Evolutionary conservation across 2,888 invertebrate species (phyloP).

Genomic region (Pharmacophagus antenor): DNA sequence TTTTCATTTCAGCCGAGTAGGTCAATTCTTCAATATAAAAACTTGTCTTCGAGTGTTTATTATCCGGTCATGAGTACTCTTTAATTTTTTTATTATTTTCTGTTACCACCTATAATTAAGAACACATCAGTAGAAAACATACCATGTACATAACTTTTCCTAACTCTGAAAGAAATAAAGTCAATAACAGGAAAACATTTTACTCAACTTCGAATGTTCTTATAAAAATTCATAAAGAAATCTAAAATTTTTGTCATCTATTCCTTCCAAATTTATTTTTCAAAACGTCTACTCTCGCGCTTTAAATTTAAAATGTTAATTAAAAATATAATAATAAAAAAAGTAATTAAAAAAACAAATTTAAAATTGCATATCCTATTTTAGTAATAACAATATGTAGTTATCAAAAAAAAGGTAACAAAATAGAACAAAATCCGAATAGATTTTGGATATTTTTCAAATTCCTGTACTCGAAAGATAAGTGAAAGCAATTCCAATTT

Average conservation of each 20-base stretch:
- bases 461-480: slow-evolving; percentile 14
- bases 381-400: not conserved
- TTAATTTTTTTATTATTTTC: not conserved
- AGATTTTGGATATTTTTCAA: not conserved
- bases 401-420: not conserved
- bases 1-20: slow-evolving; percentile 47
- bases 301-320: too few species aligned
- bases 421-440: not conserved
- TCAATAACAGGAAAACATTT: too few species aligned
- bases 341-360: too few species aligned
- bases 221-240: too few species aligned
- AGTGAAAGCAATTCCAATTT: slow-evolving; percentile 18
- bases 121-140: not conserved
- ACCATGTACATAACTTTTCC: too few species aligned
- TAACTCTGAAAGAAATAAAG: not conserved
- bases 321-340: too few species aligned
- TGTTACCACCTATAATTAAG: not conserved
- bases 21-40: slow-evolving; percentile 16
- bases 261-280: too few species aligned
- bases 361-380: not conserved
- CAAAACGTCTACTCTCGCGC: too few species aligned
- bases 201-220: too few species aligned
- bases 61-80: not conserved
- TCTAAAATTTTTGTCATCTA: too few species aligned
- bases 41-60: slow-evolving; percentile 4